Evolutionary conservation across 1,140 invertebrate species (phyloP).

Genomic region (Zaprionus camerounensis): DNA sequence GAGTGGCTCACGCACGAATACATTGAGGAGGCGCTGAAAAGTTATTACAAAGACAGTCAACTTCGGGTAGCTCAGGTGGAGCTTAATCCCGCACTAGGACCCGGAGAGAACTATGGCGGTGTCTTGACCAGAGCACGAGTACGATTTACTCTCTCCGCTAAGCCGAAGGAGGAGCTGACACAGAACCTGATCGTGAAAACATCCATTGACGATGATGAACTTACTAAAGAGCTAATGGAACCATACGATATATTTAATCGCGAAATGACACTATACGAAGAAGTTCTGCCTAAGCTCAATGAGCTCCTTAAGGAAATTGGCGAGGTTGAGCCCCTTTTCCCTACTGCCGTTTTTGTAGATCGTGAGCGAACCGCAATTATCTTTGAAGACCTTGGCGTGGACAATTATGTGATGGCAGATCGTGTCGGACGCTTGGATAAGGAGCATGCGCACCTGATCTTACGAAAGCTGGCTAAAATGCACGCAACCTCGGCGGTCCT

Average conservation of each 20-base stretch:
- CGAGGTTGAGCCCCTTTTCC: slow-evolving; percentile 67
- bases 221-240: slow-evolving; percentile 69
- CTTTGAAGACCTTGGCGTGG: slow-evolving; percentile 72
- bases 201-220: slow-evolving; percentile 69
- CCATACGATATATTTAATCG: slow-evolving; percentile 79
- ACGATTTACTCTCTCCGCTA: slow-evolving; percentile 28
- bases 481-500: slow-evolving; percentile 85
- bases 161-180: neutral
- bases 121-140: slow-evolving; percentile 64
- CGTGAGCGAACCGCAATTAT: slow-evolving; percentile 65
- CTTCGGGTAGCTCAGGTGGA: slow-evolving; percentile 53
- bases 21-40: slow-evolving; percentile 62
- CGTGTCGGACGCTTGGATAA: slow-evolving; percentile 86
- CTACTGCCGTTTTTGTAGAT: slow-evolving; percentile 69
- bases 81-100: slow-evolving; percentile 69
- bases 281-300: slow-evolving; percentile 71
- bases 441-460: slow-evolving; percentile 85
- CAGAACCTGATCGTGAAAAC: slow-evolving; percentile 72
- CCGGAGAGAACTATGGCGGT: slow-evolving; percentile 81
- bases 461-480: slow-evolving; percentile 86
- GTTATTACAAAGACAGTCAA: slow-evolving; percentile 52
- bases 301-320: slow-evolving; percentile 60
- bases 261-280: slow-evolving; percentile 79
- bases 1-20: slow-evolving; percentile 75
- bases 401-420: slow-evolving; percentile 85